Evolutionary conservation across 1,140 invertebrate genomes (phyloP).

Genomic region (Orius laevigatus): DNA sequence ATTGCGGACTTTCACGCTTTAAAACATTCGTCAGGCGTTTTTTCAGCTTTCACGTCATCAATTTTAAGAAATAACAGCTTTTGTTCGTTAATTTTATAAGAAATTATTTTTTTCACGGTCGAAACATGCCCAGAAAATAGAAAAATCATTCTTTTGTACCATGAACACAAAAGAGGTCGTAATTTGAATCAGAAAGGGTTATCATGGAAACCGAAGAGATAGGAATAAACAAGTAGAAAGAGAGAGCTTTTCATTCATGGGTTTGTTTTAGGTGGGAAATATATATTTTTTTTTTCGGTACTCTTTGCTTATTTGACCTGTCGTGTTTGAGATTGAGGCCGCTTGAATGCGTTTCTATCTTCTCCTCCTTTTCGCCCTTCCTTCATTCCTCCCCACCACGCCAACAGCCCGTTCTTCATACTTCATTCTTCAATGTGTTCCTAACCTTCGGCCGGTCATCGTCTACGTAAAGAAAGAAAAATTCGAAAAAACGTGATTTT

Average conservation of each 20-base stretch:
- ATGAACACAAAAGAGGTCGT: slow-evolving; percentile 18
- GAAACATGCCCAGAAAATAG: neutral
- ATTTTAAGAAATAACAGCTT: no score
- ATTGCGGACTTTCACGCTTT: no score
- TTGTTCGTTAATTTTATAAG: no score
- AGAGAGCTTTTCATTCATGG: no score
- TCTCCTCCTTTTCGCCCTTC: slow-evolving; percentile 5
- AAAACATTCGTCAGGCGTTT: no score
- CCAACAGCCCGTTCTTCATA: neutral
- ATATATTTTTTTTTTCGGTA: slow-evolving; percentile 5
- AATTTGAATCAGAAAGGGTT: slow-evolving; percentile 1
- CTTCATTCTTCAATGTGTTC: slow-evolving; percentile 2
- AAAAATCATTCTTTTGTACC: slow-evolving; percentile 5
- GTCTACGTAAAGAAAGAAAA: neutral
- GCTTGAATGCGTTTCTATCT: neutral
- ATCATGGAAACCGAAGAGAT: no score
- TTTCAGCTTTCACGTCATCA: no score
- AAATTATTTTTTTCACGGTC: no score
- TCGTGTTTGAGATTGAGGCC: slow-evolving; percentile 5
- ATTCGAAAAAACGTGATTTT: neutral
- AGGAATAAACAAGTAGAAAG: neutral
- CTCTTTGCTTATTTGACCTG: slow-evolving; percentile 1
- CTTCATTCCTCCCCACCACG: slow-evolving; percentile 1
- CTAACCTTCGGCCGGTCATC: neutral
- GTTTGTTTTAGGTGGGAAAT: neutral